Evolutionary conservation across 2,888 invertebrate species (phyloP).

Genomic region (Phyllotreta cruciferae): DNA sequence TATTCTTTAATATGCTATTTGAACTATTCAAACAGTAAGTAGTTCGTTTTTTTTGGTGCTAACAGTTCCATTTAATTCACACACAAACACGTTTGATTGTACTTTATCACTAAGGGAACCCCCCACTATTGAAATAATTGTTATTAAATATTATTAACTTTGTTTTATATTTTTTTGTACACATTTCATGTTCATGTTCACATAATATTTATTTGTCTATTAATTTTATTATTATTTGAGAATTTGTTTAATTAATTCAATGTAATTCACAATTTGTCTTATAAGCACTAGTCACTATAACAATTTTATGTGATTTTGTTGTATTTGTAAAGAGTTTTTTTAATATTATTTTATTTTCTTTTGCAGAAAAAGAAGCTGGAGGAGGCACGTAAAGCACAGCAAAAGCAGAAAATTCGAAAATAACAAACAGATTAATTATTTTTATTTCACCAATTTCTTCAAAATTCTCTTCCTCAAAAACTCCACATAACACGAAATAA

Average conservation of each 20-base stretch:
- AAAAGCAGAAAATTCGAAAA: conserved; percentile 23
- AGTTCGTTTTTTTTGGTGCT: no score
- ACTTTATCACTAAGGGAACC: no score
- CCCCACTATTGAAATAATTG: no score
- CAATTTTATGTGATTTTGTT: background rate
- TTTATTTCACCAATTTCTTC: background rate
- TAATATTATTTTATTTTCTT: conserved; percentile 55
- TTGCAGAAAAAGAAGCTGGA: conserved; percentile 81
- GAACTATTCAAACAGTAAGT: no score
- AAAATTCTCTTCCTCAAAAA: background rate
- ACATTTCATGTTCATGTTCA: background rate
- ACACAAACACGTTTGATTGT: background rate
- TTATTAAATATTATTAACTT: background rate
- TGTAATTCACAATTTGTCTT: no score
- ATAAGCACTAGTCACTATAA: no score
- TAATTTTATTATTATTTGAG: no score
- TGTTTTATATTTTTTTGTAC: background rate
- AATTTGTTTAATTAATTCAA: background rate
- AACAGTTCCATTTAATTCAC: background rate
- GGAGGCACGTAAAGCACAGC: conserved; percentile 71
- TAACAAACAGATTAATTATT: conserved; percentile 30
- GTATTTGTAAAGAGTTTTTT: conserved; percentile 3
- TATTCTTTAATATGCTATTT: no score
- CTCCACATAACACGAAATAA: no score
- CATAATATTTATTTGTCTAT: no score